These are phyloP conservation scores for Lates japonicus DNA, from an alignment of 2,797 vertebrate genomes.

Conservation along the genomic window DNA sequence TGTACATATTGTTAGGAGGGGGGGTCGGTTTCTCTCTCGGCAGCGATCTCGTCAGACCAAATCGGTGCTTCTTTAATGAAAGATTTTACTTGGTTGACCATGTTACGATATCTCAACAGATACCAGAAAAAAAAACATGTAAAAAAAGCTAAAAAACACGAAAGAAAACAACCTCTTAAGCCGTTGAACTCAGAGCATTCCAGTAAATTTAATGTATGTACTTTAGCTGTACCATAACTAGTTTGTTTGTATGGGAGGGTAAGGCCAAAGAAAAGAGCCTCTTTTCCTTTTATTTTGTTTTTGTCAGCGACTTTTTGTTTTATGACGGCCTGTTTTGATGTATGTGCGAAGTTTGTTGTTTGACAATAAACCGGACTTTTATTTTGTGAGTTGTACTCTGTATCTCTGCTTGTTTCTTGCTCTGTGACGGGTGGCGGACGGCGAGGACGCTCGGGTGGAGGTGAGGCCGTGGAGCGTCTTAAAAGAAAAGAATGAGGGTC, in stretches of 20 bases:
- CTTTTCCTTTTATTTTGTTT: conserved; percentile 73
- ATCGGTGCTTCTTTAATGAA: conserved; percentile 89
- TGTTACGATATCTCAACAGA: conserved; percentile 90
- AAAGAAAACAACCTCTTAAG: conserved; percentile 79
- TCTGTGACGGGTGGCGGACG: fast-evolving
- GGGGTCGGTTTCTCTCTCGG: conserved; percentile 85
- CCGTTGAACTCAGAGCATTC: conserved; percentile 93
- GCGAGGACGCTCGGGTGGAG: too few species aligned
- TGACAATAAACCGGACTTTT: conserved; percentile 97
- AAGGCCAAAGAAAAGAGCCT: conserved; percentile 92
- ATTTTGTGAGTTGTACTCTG: conserved; percentile 91
- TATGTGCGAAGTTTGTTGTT: conserved; percentile 93
- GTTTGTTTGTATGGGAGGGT: conserved; percentile 93
- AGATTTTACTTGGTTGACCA: conserved; percentile 94
- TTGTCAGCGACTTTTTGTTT: conserved; percentile 92
- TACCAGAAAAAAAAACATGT: conserved; percentile 75
- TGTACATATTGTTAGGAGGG: conserved; percentile 98
- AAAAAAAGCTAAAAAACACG: conserved; percentile 72
- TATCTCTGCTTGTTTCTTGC: conserved; percentile 47
- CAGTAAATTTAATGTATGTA: conserved; percentile 96
- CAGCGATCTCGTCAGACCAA: conserved; percentile 93
- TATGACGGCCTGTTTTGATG: conserved; percentile 93
- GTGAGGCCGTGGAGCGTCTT: neutral
- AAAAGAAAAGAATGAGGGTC: neutral
- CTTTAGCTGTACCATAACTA: conserved; percentile 95